Percentiles rank a stretch among this genome's conserved stretches.
Conservation (phyloP, 2,113 vertebrate genomes). For the Albula goreensis region DNA sequence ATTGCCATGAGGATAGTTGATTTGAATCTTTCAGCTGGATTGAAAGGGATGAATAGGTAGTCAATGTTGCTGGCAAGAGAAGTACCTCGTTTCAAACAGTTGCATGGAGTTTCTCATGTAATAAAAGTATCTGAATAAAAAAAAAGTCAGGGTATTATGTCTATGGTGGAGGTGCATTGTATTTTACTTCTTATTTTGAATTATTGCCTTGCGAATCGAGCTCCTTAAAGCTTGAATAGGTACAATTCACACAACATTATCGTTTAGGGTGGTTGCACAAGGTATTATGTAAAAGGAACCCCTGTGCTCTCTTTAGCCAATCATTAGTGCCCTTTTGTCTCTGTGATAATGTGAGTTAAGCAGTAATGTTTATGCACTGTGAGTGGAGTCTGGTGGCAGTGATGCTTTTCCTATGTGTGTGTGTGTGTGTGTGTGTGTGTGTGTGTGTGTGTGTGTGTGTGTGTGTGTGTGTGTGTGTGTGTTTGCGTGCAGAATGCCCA, state of each 20-base stretch:
- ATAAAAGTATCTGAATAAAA: too few species aligned
- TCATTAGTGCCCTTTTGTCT: neutral
- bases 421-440: neutral
- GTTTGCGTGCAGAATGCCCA: constrained; percentile 80
- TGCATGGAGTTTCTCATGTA: too few species aligned
- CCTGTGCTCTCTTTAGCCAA: too few species aligned
- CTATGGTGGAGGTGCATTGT: too few species aligned
- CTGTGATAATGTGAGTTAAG: neutral
- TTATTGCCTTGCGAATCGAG: too few species aligned
- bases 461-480: constrained; percentile 19
- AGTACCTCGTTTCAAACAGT: neutral
- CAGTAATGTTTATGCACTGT: neutral
- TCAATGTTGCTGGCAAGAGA: neutral
- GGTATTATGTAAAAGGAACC: too few species aligned
- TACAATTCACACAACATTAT: too few species aligned
- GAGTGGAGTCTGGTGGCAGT: neutral
- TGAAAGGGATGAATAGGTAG: neutral
- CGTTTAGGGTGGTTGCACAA: too few species aligned
- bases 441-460: neutral
- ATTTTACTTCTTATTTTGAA: too few species aligned
- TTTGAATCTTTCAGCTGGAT: neutral
- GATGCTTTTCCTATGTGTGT: neutral
- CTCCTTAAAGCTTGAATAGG: too few species aligned
- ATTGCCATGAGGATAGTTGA: neutral
- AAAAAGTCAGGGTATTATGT: too few species aligned